Evolutionary conservation across 2,113 vertebrate species (phyloP).

Genomic region (Trachemys scripta): DNA sequence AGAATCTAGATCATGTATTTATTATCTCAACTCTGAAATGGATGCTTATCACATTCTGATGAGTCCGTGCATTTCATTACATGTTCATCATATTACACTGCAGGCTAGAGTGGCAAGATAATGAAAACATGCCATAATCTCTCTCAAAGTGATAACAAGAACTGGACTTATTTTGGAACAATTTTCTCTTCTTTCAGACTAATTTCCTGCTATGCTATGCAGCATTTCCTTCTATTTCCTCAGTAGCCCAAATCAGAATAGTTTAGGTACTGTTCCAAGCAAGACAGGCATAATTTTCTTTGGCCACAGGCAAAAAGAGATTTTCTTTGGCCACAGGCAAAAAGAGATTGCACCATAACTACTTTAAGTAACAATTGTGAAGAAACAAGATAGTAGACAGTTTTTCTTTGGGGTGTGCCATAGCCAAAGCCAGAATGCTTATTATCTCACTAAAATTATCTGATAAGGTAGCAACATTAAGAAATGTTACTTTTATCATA

Average conservation of each 20-base stretch:
- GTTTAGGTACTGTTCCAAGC: neutral
- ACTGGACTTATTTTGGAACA: neutral
- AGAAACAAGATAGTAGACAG: neutral
- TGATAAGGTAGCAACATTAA: neutral
- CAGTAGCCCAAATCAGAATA: neutral
- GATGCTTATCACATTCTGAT: neutral
- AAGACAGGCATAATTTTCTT: neutral
- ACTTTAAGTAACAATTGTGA: neutral
- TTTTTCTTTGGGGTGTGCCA: neutral
- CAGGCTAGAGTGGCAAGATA: neutral
- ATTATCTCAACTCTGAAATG: neutral
- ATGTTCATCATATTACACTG: neutral
- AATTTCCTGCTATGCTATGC: neutral
- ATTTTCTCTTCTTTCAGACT: neutral
- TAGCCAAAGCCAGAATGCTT: neutral
- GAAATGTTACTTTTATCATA: neutral
- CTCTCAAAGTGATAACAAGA: neutral
- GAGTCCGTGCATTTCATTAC: neutral
- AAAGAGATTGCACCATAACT: neutral
- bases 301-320: neutral
- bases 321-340: neutral
- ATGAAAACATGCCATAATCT: neutral
- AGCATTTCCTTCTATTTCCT: neutral
- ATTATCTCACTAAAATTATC: neutral
- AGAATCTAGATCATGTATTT: constrained; percentile 10